A percentile compares a stretch with the other conserved stretches of the same genome.
Evolutionary conservation across 2,113 vertebrate genomes (phyloP).

Genomic region (Agapornis roseicollis): DNA sequence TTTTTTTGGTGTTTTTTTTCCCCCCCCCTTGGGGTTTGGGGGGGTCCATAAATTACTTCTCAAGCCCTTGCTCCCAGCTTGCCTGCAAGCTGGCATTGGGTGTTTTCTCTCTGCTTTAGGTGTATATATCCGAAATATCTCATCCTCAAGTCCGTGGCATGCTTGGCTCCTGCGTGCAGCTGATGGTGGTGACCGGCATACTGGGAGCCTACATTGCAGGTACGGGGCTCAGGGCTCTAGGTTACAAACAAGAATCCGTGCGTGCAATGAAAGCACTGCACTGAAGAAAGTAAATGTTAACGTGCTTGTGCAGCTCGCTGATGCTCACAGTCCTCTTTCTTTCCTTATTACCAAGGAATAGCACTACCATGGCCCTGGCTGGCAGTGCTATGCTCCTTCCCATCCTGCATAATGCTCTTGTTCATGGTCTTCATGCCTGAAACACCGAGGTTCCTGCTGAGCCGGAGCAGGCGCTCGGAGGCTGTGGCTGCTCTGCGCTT

Average conservation of each 20-base stretch:
- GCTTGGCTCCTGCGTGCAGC: conserved; percentile 90
- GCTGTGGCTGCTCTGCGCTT: conserved; percentile 83
- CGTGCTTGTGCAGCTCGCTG: background rate
- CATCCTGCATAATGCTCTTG: conserved; percentile 82
- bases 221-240: conserved; percentile 21
- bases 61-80: background rate
- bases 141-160: conserved; percentile 86
- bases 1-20: too few relatives aligned
- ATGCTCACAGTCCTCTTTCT: background rate
- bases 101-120: conserved; percentile 61
- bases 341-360: conserved; percentile 64
- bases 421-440: conserved; percentile 91
- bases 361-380: conserved; percentile 89
- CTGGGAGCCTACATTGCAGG: conserved; percentile 89
- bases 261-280: background rate
- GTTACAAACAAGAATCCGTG: background rate
- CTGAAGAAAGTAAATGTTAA: background rate
- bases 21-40: fast-evolving
- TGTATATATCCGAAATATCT: conserved; percentile 91
- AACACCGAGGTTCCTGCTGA: conserved; percentile 87
- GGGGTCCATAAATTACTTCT: background rate
- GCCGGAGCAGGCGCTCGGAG: conserved; percentile 74
- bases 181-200: conserved; percentile 93
- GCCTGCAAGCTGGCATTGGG: background rate
- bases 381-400: conserved; percentile 83